These are phyloP conservation scores for Pentalonia nigronervosa DNA, from an alignment of 1,140 invertebrate genomes.

Conservation along the genomic window DNA sequence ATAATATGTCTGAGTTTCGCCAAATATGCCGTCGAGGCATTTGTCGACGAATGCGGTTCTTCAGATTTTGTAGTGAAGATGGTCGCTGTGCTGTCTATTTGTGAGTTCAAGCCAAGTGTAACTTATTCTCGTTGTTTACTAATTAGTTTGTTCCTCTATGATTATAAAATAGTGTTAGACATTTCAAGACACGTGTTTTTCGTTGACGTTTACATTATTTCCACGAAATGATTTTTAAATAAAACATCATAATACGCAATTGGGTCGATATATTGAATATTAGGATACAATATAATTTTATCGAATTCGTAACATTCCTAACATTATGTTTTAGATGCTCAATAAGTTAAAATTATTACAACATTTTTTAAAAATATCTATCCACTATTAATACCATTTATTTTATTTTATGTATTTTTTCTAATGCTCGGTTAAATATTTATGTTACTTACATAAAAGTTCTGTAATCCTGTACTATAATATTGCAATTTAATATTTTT, in stretches of 20 bases:
- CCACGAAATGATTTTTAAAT: background rate
- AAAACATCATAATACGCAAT: background rate
- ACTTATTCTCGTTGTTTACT: background rate
- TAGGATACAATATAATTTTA: background rate
- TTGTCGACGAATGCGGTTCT: slow-evolving; percentile 83
- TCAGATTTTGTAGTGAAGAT: slow-evolving; percentile 79
- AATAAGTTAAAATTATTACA: background rate
- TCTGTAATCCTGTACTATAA: background rate
- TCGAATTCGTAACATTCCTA: background rate
- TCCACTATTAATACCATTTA: background rate
- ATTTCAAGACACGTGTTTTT: background rate
- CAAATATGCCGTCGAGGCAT: slow-evolving; percentile 91
- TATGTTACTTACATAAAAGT: background rate
- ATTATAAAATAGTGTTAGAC: background rate
- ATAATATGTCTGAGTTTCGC: slow-evolving; percentile 94
- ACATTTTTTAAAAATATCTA: background rate
- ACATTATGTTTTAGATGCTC: background rate
- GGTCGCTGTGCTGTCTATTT: slow-evolving; percentile 80
- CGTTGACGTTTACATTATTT: background rate
- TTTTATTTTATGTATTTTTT: background rate
- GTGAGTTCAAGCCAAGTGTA: slow-evolving; percentile 66
- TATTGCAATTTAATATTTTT: background rate
- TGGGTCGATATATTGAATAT: background rate
- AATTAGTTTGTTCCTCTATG: background rate
- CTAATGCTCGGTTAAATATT: background rate